phyloP scores from a whole-genome alignment of 2,888 invertebrate genomes.

The Trichopria drosophilae region DNA sequence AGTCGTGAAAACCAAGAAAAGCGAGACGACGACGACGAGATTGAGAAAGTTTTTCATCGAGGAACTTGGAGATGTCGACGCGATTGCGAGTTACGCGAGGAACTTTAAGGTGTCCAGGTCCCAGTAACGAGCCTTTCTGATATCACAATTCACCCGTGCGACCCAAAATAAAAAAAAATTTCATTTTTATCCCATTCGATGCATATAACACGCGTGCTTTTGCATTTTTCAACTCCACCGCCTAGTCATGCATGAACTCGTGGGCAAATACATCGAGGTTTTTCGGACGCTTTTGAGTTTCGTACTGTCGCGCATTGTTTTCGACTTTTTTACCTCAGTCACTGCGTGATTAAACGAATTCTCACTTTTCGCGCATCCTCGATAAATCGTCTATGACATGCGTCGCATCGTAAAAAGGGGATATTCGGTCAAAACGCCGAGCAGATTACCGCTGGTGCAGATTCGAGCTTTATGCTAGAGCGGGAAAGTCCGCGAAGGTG shows the following conservation, averaged over 20 bases:
- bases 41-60: slow-evolving; percentile 47
- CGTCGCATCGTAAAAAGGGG: slow-evolving; percentile 2
- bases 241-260: no score
- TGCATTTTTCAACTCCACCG: no score
- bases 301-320: background rate
- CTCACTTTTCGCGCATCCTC: slow-evolving; percentile 4
- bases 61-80: slow-evolving; percentile 40
- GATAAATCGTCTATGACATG: slow-evolving; percentile 23
- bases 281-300: no score
- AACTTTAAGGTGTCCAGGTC: slow-evolving; percentile 31
- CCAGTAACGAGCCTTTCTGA: no score
- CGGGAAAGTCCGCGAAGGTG: background rate
- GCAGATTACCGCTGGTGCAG: no score
- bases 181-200: no score
- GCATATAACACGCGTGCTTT: no score
- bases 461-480: no score
- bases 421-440: background rate
- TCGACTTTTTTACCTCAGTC: slow-evolving; percentile 1
- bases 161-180: no score
- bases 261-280: no score
- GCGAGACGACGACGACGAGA: slow-evolving; percentile 32
- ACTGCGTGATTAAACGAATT: slow-evolving; percentile 25
- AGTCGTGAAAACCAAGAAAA: slow-evolving; percentile 19
- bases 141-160: no score
- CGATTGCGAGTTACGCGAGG: slow-evolving; percentile 41